phyloP scores from a whole-genome alignment of 2,888 invertebrate species.

The Leucophora obtusa region DNA sequence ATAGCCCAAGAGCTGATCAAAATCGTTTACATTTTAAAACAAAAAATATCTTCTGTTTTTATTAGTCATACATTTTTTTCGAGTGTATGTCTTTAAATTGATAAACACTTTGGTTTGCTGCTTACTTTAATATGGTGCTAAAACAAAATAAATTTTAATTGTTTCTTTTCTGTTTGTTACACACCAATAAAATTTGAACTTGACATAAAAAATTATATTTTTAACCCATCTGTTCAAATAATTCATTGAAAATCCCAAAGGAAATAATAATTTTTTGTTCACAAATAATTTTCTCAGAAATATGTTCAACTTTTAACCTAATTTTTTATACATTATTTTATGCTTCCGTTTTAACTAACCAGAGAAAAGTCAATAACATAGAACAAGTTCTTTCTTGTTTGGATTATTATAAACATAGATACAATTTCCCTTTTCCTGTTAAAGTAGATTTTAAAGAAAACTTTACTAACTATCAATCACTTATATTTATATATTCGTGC shows the following conservation, averaged over 20 bases:
- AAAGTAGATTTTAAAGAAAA: conserved; percentile 32
- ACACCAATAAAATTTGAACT: conserved; percentile 27
- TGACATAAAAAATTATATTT: conserved; percentile 17
- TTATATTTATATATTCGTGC: conserved; percentile 12
- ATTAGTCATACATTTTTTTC: neutral
- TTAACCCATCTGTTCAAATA: neutral
- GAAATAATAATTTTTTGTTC: neutral
- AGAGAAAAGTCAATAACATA: conserved; percentile 15
- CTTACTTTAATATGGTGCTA: neutral
- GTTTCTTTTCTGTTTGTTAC: conserved; percentile 5
- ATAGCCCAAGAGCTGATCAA: no score
- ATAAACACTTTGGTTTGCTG: neutral
- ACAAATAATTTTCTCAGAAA: neutral
- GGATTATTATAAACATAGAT: conserved; percentile 4
- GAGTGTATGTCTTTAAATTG: neutral
- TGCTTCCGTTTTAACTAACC: conserved; percentile 40
- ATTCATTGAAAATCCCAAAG: neutral
- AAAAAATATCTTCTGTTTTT: no score
- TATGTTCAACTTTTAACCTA: conserved; percentile 51
- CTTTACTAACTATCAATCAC: neutral
- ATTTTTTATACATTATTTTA: conserved; percentile 21
- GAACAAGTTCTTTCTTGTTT: conserved; percentile 29
- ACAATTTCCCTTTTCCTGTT: conserved; percentile 62
- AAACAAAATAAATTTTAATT: neutral
- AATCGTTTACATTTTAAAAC: no score